These are phyloP conservation scores for Tragelaphus strepsiceros DNA, from an alignment of 2,113 vertebrate species.

Conservation along the genomic window DNA sequence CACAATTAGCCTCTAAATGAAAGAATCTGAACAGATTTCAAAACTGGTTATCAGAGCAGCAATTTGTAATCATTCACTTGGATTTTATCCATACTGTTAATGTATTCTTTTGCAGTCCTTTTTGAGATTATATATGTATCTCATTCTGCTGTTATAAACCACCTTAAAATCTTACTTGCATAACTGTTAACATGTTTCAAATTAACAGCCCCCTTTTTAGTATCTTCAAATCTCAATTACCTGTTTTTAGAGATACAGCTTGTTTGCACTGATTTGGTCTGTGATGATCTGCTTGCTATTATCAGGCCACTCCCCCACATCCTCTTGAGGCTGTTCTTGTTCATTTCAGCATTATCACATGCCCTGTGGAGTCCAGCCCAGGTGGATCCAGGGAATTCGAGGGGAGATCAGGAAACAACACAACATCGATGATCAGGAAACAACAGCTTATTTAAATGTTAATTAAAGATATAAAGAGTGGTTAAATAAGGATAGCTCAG, in stretches of 20 bases:
- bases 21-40: not conserved
- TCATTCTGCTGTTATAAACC: not conserved
- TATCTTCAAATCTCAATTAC: not conserved
- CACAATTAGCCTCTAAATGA: not conserved
- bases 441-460: no score
- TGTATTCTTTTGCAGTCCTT: not conserved
- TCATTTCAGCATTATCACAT: not conserved
- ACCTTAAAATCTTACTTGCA: not conserved
- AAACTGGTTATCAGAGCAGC: not conserved
- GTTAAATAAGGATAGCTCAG: no score
- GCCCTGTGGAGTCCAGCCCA: no score
- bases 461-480: no score
- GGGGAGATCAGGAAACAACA: no score
- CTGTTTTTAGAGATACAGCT: not conserved
- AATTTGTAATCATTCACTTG: not conserved
- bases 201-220: not conserved
- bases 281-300: not conserved
- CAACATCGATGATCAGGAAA: no score
- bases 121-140: not conserved
- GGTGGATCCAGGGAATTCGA: no score
- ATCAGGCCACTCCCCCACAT: not conserved
- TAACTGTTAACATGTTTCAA: not conserved
- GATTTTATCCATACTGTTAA: not conserved
- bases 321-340: not conserved
- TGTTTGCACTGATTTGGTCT: not conserved